Evolutionary conservation across 1,140 invertebrate genomes (phyloP).

Genomic region (Thaumetopoea pityocampa): DNA sequence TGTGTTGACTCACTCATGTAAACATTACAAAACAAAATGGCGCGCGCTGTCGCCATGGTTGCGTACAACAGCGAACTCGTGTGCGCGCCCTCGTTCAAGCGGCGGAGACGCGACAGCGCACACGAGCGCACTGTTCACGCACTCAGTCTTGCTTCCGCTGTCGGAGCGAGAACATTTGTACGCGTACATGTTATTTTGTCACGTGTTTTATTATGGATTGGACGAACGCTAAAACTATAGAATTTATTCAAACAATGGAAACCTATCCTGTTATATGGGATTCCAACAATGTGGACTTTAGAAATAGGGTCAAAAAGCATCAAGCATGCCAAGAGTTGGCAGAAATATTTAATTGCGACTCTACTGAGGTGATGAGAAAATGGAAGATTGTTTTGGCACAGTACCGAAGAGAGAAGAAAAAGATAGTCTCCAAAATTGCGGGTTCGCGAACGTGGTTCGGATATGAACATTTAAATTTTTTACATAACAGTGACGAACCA

Average conservation of each 20-base stretch:
- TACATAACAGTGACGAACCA: no score
- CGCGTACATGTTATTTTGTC: conserved; percentile 3
- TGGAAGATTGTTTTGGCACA: conserved; percentile 16
- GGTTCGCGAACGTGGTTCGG: no score
- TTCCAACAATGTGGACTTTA: no score
- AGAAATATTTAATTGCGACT: conserved; percentile 5
- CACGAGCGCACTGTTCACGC: conserved; percentile 8
- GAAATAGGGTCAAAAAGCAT: conserved; percentile 4
- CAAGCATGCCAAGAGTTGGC: background rate
- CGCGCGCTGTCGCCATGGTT: no score
- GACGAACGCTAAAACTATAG: conserved; percentile 15
- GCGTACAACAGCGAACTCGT: no score
- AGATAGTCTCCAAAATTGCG: no score
- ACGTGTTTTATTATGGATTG: conserved; percentile 11
- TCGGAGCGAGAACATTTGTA: conserved; percentile 13
- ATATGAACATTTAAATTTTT: no score
- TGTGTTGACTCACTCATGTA: no score
- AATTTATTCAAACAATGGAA: conserved; percentile 11
- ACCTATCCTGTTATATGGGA: conserved; percentile 5
- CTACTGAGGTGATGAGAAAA: no score
- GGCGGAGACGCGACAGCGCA: conserved; percentile 8
- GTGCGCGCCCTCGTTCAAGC: conserved; percentile 10
- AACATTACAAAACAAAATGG: no score
- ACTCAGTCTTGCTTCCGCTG: conserved; percentile 15
- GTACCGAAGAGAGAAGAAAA: conserved; percentile 12